phyloP scores from a whole-genome alignment of 2,797 vertebrate genomes.

The Monodelphis domestica region DNA sequence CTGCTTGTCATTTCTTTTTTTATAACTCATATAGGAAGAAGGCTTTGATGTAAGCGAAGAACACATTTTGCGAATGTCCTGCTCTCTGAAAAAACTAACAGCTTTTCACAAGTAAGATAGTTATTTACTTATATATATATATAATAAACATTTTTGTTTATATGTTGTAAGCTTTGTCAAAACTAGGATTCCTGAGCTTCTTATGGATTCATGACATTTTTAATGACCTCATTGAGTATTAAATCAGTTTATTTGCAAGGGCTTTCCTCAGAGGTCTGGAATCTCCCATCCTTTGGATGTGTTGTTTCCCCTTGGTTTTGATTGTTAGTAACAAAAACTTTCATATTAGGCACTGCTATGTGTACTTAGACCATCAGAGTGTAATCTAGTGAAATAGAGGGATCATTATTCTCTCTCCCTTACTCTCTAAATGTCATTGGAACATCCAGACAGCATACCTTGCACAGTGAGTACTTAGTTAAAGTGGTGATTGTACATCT shows the following conservation, averaged over 20 bases:
- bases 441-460: neutral
- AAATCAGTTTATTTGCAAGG: neutral
- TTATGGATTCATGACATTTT: neutral
- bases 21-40: conserved; percentile 81
- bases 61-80: conserved; percentile 81
- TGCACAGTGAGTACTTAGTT: neutral
- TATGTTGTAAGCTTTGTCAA: neutral
- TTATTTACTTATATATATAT: neutral
- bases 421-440: neutral
- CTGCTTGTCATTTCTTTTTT: neutral
- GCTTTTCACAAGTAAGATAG: conserved; percentile 92
- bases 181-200: neutral
- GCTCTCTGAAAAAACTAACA: conserved; percentile 88
- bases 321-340: neutral
- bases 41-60: conserved; percentile 81
- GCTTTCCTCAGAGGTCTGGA: neutral
- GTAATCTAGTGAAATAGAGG: neutral
- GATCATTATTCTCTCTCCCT: neutral
- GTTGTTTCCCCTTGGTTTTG: neutral
- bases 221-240: neutral
- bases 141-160: neutral
- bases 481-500: neutral
- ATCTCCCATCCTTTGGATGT: neutral
- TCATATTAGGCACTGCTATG: neutral
- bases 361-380: neutral